Base-by-base conservation (phyloP, 1,140 invertebrate species). In the Prorops nasuta region DNA sequence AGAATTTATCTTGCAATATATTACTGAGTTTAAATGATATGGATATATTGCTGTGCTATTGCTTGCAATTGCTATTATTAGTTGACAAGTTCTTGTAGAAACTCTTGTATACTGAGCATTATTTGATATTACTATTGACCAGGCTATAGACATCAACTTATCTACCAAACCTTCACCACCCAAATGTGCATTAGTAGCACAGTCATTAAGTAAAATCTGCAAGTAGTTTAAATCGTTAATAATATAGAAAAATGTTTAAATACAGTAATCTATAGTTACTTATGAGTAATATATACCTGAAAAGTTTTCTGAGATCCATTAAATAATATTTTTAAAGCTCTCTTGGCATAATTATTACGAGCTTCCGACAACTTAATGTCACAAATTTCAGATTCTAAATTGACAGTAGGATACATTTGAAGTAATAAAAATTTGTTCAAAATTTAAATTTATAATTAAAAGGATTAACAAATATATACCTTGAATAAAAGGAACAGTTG, bases 271-370 rank as follows among this genome's bases (percentile, higher is more conserved):
- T 49, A 40, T 24, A 41, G 16, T 3, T 17, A n/a, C 14, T 21
- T 31, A 47, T 31, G 12, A 10, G 12, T 32, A 49, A 17, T 22
- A 20, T 14, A 41, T 64, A 75, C 74, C 58, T 76, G 71, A 64
- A 77, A 77, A 32, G 74, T 76, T 39, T 77, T 77, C 19, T 76
- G 74, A 2, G 75, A 76, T 9, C 75, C 68, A 55, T 77, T 77
- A 22, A 76, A 76, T 17, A 77, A 57, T 21, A 69, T 77, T 61
- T 76, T 77, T 37, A 77, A 60, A 34, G 71, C 74, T 49, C 66
- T 63, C 56, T 77, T 76, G 2, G 71, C 67, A 61, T 78, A 76
- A 65, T 60, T 74, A 19, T 71, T 64, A 34, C 74, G 64, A 8
- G 67, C 64, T 57, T 76, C 75, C 9, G 55, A 59, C n/a, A 76